Percentiles rank a stretch among this genome's conserved stretches.
These are phyloP conservation scores for Cacatua alba DNA, from an alignment of 2,113 vertebrate species.

Conservation along the genomic window DNA sequence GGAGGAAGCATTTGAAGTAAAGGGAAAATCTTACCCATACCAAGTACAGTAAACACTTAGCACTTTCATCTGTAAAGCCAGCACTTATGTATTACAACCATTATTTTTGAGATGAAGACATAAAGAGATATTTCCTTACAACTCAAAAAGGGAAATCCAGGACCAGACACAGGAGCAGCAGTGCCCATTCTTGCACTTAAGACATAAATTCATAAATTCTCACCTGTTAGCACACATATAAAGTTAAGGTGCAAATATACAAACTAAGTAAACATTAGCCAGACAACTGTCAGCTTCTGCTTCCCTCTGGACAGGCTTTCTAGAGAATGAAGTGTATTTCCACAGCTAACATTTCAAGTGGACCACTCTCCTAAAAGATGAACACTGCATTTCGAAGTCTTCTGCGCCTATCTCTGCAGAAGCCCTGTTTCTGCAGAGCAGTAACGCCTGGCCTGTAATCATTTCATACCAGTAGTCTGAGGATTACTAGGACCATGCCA, in stretches of 20 bases:
- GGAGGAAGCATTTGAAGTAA: neutral
- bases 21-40: neutral
- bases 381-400: neutral
- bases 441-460: neutral
- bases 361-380: neutral
- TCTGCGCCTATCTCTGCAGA: neutral
- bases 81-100: neutral
- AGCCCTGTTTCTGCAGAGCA: neutral
- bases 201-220: neutral
- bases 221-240: neutral
- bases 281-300: neutral
- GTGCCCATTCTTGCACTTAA: neutral
- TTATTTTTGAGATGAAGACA: neutral
- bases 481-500: neutral
- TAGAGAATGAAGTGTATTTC: neutral
- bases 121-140: neutral
- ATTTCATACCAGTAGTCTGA: neutral
- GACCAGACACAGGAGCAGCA: neutral
- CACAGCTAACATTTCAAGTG: neutral
- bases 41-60: neutral
- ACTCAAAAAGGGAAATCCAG: neutral
- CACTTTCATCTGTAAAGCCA: neutral
- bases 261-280: neutral
- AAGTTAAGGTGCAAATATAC: neutral
- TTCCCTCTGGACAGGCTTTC: neutral